Evolutionary conservation across 2,888 invertebrate genomes (phyloP), one percentile per base, ranked within the genome.

Genomic region (Tachina grossa): DNA sequence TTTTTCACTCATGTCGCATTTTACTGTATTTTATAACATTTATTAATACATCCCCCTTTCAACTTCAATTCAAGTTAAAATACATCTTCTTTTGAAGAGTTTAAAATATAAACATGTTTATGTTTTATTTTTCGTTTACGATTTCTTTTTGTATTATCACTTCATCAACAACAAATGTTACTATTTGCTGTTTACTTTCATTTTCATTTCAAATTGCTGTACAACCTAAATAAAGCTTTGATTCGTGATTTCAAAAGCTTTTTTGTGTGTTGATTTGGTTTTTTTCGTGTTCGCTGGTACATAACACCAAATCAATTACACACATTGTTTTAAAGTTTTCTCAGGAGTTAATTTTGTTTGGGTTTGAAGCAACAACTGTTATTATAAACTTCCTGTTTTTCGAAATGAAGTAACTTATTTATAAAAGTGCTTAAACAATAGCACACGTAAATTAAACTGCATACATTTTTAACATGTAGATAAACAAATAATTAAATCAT

Each of bases 91-190:
- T 49, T 49, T 31, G n/a, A 49, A 63, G 13, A 19, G 10, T 43
- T 59, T 72, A 31, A 55, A 69, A 19, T 14, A 47, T 16, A 71
- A 71, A 57, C 57, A 39, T 8, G 47, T 61, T 49, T 31, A 31
- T 31, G 31, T 59, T 74, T 11, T 10, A n/a, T 22, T 19, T 9
- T 45, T 51, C 10, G 19, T 22, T 14, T 31, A 14, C 49, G 11
- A 19, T 19, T 19, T 69, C 53, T n/a, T 39, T 16, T 41, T 53
- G 8, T 53, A 14, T 41, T 16, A 31, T 31, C 31, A 31, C 4
- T 31, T 43, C 19, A 55, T 11, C 55, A 22, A 55, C 1, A 22
- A 55, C 22, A 55, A 22, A 31, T 39, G 16, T 31, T 4, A 31
- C 14, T 10, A 59, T 59, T n/a, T 59, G n/a, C 13, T n/a, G 9